Evolutionary conservation across 2,797 vertebrate genomes (phyloP).

Genomic region (Phrynocephalus vlangalii): DNA sequence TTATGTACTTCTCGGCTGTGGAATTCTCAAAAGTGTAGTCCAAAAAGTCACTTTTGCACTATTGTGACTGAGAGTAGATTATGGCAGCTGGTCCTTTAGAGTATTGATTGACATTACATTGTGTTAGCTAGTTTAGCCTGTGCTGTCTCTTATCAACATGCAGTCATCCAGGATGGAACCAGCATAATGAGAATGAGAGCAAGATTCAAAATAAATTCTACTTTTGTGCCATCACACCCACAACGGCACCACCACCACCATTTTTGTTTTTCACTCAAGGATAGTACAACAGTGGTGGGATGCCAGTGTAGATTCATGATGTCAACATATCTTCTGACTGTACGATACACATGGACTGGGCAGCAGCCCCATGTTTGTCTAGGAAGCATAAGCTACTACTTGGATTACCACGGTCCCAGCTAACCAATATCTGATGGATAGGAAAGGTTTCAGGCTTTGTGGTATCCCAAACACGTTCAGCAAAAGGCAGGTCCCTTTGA

Average conservation of each 20-base stretch:
- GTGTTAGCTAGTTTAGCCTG: background rate
- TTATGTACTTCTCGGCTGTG: background rate
- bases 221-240: background rate
- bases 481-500: conserved; percentile 49
- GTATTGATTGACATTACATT: background rate
- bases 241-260: no score
- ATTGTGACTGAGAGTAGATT: no score
- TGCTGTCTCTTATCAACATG: background rate
- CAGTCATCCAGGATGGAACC: background rate
- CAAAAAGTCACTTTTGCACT: no score
- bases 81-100: no score
- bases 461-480: conserved; percentile 32
- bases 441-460: conserved; percentile 48
- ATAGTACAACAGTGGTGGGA: background rate
- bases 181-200: background rate
- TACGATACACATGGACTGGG: background rate
- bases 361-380: background rate
- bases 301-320: background rate
- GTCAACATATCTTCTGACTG: background rate
- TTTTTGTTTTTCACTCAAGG: background rate
- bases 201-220: background rate
- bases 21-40: no score
- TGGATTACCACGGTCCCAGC: background rate
- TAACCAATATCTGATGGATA: no score
- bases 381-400: background rate